phyloP scores from a whole-genome alignment of 2,888 invertebrate genomes.

The Drosophila longiperda region DNA sequence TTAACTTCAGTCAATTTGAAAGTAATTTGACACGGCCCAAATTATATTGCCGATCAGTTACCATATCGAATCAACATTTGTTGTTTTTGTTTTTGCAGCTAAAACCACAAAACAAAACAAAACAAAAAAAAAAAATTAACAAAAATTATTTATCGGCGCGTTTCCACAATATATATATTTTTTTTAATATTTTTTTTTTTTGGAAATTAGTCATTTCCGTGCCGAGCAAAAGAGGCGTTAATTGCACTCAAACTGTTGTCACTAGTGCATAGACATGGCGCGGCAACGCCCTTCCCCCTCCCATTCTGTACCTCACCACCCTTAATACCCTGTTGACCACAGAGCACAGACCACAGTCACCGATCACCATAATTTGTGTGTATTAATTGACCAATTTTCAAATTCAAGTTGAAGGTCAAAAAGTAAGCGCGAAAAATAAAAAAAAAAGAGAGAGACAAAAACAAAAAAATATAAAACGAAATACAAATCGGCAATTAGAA shows the following conservation, averaged over 20 bases:
- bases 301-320: neutral
- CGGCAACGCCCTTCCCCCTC: neutral
- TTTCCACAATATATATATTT: neutral
- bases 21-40: constrained; percentile 70
- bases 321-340: constrained; percentile 20
- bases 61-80: constrained; percentile 38
- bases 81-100: neutral
- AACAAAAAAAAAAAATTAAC: neutral
- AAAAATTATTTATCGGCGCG: constrained; percentile 21
- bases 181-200: neutral
- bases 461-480: constrained; percentile 28
- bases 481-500: constrained; percentile 66
- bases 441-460: constrained; percentile 15
- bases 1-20: constrained; percentile 66
- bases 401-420: constrained; percentile 79
- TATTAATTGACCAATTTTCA: constrained; percentile 79
- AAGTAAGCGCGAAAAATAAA: constrained; percentile 48
- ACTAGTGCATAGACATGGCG: constrained; percentile 57
- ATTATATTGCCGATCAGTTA: constrained; percentile 60
- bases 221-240: constrained; percentile 62
- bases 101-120: neutral
- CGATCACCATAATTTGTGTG: constrained; percentile 72
- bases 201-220: constrained; percentile 74
- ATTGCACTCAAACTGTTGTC: constrained; percentile 73
- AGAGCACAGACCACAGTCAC: constrained; percentile 10